Percentiles rank a stretch among this genome's conserved stretches.
These are phyloP conservation scores for Dysmachus trigonus DNA, from an alignment of 2,888 invertebrate genomes.

Conservation along the genomic window DNA sequence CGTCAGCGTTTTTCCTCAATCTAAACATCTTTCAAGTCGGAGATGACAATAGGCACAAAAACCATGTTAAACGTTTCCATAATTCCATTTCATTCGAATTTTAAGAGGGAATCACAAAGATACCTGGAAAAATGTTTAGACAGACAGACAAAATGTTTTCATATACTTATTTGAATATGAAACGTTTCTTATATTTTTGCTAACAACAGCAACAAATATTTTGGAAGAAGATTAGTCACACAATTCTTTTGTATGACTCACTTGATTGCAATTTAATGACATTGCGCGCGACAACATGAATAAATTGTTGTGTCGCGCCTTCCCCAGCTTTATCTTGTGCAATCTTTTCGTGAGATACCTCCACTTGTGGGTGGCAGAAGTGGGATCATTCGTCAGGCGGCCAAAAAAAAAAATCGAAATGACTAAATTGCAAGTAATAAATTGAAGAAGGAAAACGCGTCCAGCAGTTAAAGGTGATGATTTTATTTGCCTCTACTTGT, in stretches of 20 bases:
- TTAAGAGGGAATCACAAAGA: neutral
- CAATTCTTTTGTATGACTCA: conserved; percentile 3
- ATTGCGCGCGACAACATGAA: neutral
- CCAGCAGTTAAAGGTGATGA: neutral
- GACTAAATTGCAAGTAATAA: neutral
- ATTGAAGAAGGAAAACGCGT: neutral
- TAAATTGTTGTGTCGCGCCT: neutral
- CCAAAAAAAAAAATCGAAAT: neutral
- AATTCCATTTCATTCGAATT: neutral
- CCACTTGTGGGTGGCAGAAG: neutral
- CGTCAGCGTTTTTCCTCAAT: neutral
- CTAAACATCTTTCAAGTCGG: neutral
- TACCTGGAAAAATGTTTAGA: neutral
- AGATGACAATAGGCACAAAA: neutral
- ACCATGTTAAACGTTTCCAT: neutral
- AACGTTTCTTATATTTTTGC: neutral
- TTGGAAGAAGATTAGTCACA: neutral
- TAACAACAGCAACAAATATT: neutral
- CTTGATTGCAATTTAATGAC: conserved; percentile 2
- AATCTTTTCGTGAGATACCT: neutral
- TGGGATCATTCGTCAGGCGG: neutral
- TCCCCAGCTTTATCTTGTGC: neutral
- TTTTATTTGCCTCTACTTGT: neutral
- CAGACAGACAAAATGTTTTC: neutral
- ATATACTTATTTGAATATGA: neutral